Evolutionary conservation across 2,888 invertebrate genomes (phyloP), one percentile per base, ranked within the genome.

Genomic region (Tenthredo amoena): DNA sequence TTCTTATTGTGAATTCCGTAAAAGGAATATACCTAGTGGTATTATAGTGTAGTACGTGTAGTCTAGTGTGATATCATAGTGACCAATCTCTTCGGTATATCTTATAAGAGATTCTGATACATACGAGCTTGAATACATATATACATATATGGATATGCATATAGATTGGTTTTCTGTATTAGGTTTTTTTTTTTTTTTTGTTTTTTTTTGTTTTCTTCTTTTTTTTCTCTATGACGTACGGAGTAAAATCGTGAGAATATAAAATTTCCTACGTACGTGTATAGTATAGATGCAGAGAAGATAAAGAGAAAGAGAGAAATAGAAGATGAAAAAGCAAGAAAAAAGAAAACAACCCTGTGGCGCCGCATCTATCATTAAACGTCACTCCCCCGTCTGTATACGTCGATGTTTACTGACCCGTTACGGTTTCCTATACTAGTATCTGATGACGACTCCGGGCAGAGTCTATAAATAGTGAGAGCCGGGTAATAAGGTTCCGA

Each of bases 301-400:
- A 12, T 40, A 9, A 10, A 43, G 10, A 43, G 50, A 47, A 31
- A 50, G n/a, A 26, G 21, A 47, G 77, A 77, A 21, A 77, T 31
- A 68, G 34, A 34, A 34, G 12, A 34, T 12, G 3, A 65, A 12
- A 50, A 26, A 55, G 3, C 0, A 50, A 77, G 15, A 31, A 47
- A 50, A 34, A 77, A 21, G 15, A 18, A 50, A 26, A 15, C 31
- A 34, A 77, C 77, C 77, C 50, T 31, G 31, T 77, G 77, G 77
- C 77, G 77, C 77, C 77, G 47, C 77, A 77, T 77, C 77, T 77
- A 77, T 77, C 77, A 77, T 77, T 37, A 50, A 77, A 77, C 55
- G 77, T 77, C 77, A 77, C 77, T 77, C 26, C 50, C 26, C 77
- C 15, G 12, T 77, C 77, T 47, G 2, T 21, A 18, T 50, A 47